Percentiles rank a stretch among this genome's conserved stretches.
Evolutionary conservation across 2,888 invertebrate genomes (phyloP).

Genomic region (Lasius platythorax): DNA sequence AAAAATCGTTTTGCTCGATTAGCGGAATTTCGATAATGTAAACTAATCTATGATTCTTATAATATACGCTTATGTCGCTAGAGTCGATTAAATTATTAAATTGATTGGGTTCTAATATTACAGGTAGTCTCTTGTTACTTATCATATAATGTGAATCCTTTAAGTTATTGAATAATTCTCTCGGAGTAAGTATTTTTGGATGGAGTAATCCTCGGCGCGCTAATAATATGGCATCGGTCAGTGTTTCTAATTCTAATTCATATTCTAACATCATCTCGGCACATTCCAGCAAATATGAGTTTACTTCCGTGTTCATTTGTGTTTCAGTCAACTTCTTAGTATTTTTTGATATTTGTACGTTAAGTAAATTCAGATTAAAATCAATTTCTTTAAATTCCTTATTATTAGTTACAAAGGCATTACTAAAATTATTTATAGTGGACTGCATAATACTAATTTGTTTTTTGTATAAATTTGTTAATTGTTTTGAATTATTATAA

Average conservation of each 20-base stretch:
- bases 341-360: background rate
- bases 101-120: background rate
- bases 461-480: no score
- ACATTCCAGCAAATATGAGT: background rate
- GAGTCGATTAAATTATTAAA: background rate
- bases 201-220: background rate
- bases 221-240: background rate
- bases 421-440: no score
- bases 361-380: background rate
- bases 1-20: background rate
- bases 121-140: background rate
- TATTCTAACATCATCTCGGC: background rate
- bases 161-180: no score
- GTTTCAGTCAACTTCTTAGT: background rate
- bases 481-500: no score
- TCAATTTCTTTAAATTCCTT: no score
- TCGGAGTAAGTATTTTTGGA: background rate
- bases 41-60: background rate
- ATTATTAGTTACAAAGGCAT: no score
- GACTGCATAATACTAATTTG: no score
- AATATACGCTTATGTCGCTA: background rate
- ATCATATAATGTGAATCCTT: background rate
- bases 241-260: slow-evolving; percentile 4
- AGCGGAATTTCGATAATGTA: background rate
- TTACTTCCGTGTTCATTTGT: background rate